Conservation (phyloP, 2,888 invertebrate genomes). For the Dioctria linearis region DNA sequence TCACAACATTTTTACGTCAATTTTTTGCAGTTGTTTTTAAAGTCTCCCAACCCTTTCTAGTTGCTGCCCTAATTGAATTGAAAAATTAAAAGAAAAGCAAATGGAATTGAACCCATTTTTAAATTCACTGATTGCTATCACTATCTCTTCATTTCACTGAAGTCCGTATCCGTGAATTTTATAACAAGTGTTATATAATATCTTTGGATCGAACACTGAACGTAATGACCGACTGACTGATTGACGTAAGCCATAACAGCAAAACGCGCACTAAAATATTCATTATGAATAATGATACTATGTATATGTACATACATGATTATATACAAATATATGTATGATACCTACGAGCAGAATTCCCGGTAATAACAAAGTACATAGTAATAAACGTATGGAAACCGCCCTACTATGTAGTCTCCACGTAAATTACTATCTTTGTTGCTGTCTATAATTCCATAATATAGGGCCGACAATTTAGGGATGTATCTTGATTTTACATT, state of each 20-base stretch:
- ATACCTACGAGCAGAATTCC: no score
- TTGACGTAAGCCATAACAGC: neutral
- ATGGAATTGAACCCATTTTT: no score
- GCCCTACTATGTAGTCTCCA: neutral
- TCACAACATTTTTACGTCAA: no score
- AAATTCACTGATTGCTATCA: neutral
- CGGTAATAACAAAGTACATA: neutral
- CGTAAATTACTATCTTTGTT: conserved; percentile 6
- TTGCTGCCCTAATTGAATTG: no score
- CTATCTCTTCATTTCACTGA: conserved; percentile 9
- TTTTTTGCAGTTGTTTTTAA: no score
- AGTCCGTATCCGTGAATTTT: neutral
- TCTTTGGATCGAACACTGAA: neutral
- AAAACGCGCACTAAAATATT: conserved; percentile 42
- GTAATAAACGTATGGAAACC: neutral
- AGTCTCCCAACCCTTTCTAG: no score
- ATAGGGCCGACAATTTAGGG: neutral
- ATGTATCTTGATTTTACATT: neutral
- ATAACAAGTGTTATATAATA: neutral
- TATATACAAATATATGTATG: no score
- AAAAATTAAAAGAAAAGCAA: no score
- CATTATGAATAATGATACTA: conserved; percentile 16
- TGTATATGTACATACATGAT: no score
- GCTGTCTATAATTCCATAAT: neutral
- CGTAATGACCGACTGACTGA: no score